Evolutionary conservation across 1,140 invertebrate species (phyloP), one percentile per base, ranked within the genome.

Genomic region (Sminthurinus signatus): DNA sequence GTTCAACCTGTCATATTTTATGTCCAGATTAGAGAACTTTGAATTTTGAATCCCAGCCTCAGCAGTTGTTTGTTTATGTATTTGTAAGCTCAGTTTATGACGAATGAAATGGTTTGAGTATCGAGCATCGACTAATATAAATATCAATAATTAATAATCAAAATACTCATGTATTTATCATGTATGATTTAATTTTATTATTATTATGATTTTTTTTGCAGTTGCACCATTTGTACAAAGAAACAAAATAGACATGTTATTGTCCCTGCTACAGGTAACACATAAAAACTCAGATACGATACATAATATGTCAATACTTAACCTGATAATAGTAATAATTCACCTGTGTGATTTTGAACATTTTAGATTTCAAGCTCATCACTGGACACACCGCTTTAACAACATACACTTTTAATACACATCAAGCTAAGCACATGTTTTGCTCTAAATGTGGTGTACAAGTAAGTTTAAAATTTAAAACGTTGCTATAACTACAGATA

Each of bases 381-480:
- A 63, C 76, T 71, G 81, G 81, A 17, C 74, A 74, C 44, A 78
- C 80, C 43, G 68, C 72, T 50, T 64, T 82, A 19, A 78, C 76
- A 17, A 79, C 76, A 1, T 82, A 82, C 72, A 78, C 78, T n/a
- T 82, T 82, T 65, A 81, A 80, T 66, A 81, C 80, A 4, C 74
- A 77, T 51, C 43, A 72, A 55, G 81, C 81, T 2, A 80, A 82
- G 63, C 81, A 82, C 67, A 78, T 67, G 25, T 82, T 82, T 71
- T 82, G 81, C 69, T 78, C 76, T 42, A 78, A 69, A 21, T 82
- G 81, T 36, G 32, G 15, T 36, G 15, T 36, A 8, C 32, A 36
- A 36, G 32, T 36, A 36, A 15, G 5, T 8, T 36, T 36, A 36
- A 8, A 8, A 36, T 36, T 36, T 36, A n/a, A n/a, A n/a, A n/a